These are phyloP conservation scores for Rhagoletis pomonella DNA, from an alignment of 1,140 invertebrate genomes.

Conservation along the genomic window DNA sequence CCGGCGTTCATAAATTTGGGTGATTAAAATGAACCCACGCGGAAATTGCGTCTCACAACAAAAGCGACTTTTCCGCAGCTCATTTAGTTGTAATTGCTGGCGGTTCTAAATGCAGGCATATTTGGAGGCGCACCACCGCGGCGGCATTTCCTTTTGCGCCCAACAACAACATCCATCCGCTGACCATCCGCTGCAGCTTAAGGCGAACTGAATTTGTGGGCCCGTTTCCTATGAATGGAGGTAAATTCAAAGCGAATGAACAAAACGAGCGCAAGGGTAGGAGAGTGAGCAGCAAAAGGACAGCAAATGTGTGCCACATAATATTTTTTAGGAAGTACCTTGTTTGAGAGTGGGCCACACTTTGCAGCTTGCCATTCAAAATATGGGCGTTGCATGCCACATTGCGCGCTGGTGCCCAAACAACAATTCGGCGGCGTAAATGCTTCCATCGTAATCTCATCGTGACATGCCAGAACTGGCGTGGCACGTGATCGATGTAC, in stretches of 20 bases:
- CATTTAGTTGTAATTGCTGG: background rate
- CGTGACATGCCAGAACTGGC: background rate
- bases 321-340: no score
- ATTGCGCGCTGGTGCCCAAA: background rate
- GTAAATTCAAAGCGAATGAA: background rate
- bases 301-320: background rate
- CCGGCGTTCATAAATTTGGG: background rate
- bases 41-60: constrained; percentile 4
- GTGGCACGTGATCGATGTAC: background rate
- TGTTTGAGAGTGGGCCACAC: no score
- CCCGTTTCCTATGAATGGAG: background rate
- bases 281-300: background rate
- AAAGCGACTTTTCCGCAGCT: constrained; percentile 25
- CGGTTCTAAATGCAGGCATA: background rate
- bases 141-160: background rate
- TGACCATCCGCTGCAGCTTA: background rate
- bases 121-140: background rate
- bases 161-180: background rate
- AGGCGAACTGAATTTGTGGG: background rate
- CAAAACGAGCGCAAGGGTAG: background rate
- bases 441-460: constrained; percentile 13
- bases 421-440: background rate
- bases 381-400: background rate
- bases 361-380: background rate
- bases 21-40: background rate